phyloP scores from a whole-genome alignment of 2,113 vertebrate species.

The Chloebia gouldiae region DNA sequence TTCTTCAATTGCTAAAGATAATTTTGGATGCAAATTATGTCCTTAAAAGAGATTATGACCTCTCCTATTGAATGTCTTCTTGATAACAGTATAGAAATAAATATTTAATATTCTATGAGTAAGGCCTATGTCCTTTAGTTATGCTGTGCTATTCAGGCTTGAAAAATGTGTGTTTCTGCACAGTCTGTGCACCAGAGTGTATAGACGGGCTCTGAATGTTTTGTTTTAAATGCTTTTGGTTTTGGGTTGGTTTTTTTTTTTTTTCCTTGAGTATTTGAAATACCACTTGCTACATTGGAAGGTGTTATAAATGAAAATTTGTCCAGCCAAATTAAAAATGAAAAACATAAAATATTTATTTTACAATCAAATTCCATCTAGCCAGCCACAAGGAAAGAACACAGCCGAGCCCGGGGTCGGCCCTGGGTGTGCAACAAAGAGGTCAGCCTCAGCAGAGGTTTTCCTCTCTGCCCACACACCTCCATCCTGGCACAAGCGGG shows the following conservation, averaged over 20 bases:
- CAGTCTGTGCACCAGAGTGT: neutral
- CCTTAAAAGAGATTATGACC: neutral
- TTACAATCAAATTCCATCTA: no score
- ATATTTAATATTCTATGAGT: neutral
- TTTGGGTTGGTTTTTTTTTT: neutral
- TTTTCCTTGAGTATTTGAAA: neutral
- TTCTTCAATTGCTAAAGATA: neutral
- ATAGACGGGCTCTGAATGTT: neutral
- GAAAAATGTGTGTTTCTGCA: neutral
- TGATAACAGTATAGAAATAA: neutral
- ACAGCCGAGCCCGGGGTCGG: no score
- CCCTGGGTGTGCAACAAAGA: no score
- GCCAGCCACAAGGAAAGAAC: no score
- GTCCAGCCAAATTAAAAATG: no score
- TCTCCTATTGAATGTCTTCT: neutral
- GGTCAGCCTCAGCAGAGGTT: no score
- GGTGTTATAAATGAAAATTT: no score
- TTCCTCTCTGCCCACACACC: no score
- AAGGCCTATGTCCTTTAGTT: neutral
- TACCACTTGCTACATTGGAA: neutral
- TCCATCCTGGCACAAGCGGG: no score
- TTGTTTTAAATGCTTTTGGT: neutral
- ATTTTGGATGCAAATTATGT: conserved; percentile 11
- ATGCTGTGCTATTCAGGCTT: neutral
- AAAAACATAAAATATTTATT: no score